Percentiles rank a stretch among this genome's conserved stretches.
These are phyloP conservation scores for Orchesellides sinensis DNA, from an alignment of 2,888 invertebrate genomes.

Conservation along the genomic window DNA sequence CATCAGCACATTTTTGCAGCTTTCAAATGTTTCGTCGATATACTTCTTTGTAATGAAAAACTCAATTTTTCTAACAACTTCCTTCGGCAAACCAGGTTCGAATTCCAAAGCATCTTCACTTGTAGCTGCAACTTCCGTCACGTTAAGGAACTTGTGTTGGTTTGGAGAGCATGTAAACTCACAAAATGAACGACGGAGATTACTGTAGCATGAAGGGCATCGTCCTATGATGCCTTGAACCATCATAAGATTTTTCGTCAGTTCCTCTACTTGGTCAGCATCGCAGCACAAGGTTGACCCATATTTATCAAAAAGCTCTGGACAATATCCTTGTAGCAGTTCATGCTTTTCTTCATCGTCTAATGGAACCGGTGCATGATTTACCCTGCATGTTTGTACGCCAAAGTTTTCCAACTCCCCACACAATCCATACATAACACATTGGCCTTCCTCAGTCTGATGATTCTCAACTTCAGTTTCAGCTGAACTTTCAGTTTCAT, in stretches of 20 bases:
- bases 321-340: slow-evolving; percentile 64
- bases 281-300: slow-evolving; percentile 71
- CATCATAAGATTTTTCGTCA: slow-evolving; percentile 75
- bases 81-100: slow-evolving; percentile 40
- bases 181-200: slow-evolving; percentile 87
- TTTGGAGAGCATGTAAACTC: slow-evolving; percentile 87
- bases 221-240: slow-evolving; percentile 85
- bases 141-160: slow-evolving; percentile 82
- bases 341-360: slow-evolving; percentile 31
- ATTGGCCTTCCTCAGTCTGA: slow-evolving; percentile 61
- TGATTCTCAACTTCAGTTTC: slow-evolving; percentile 36
- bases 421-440: slow-evolving; percentile 72
- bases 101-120: slow-evolving; percentile 29
- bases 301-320: slow-evolving; percentile 69
- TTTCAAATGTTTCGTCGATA: slow-evolving; percentile 83
- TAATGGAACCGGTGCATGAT: slow-evolving; percentile 63
- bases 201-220: slow-evolving; percentile 89
- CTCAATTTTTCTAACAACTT: slow-evolving; percentile 60
- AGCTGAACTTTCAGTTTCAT: slow-evolving; percentile 11
- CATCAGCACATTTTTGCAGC: slow-evolving; percentile 87
- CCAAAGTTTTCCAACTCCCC: slow-evolving; percentile 51
- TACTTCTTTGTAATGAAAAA: slow-evolving; percentile 78
- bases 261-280: slow-evolving; percentile 62
- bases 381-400: slow-evolving; percentile 66
- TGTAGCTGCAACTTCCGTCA: slow-evolving; percentile 62